phyloP scores from a whole-genome alignment of 2,797 vertebrate genomes.

The Gouania willdenowi region DNA sequence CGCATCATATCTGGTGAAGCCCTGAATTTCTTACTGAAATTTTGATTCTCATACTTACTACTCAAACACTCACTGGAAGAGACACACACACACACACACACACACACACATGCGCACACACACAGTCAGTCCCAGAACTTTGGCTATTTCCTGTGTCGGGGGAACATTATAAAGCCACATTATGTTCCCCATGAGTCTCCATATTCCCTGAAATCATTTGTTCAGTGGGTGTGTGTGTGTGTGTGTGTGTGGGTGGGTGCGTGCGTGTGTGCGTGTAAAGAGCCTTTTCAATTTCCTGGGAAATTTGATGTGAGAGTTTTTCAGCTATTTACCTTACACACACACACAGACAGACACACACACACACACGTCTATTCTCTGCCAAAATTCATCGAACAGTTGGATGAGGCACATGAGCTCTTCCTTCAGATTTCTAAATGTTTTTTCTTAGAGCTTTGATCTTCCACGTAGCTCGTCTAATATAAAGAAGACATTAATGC shows the following conservation, averaged over 20 bases:
- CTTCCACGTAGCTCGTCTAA: too few relatives aligned
- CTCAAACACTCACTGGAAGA: too few relatives aligned
- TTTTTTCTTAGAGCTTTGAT: too few relatives aligned
- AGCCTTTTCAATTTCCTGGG: constrained; percentile 35
- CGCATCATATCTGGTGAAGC: too few relatives aligned
- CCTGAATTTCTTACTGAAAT: too few relatives aligned
- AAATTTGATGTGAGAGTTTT: constrained; percentile 23
- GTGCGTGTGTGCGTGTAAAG: constrained; percentile 11
- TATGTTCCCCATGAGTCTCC: constrained; percentile 47
- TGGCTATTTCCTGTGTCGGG: constrained; percentile 57
- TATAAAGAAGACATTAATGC: too few relatives aligned
- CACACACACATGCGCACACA: too few relatives aligned
- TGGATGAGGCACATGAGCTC: too few relatives aligned
- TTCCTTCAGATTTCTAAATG: too few relatives aligned
- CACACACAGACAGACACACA: constrained; percentile 2
- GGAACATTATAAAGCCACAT: constrained; percentile 53
- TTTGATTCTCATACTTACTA: too few relatives aligned
- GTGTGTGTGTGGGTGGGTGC: constrained; percentile 8
- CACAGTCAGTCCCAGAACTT: constrained; percentile 32
- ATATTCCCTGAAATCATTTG: constrained; percentile 50
- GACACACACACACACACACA: background rate
- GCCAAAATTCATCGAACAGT: too few relatives aligned
- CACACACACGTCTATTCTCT: background rate
- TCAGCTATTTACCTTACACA: too few relatives aligned
- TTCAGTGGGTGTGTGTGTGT: constrained; percentile 2